Evolutionary conservation across 2,797 vertebrate genomes (phyloP).

Genomic region (Hippocampus kuda): DNA sequence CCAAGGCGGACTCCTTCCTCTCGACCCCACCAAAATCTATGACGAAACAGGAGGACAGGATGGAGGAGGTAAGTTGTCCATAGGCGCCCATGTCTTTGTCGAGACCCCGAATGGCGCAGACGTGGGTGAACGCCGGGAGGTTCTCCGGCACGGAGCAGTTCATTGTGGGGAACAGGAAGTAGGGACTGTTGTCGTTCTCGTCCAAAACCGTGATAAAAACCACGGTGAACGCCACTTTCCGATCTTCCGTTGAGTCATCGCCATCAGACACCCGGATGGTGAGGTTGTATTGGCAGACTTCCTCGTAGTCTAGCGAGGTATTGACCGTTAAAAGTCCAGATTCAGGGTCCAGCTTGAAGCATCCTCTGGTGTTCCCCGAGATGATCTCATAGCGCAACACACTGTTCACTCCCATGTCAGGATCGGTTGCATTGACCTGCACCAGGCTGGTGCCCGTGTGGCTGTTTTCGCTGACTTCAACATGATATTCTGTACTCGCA

Average conservation of each 20-base stretch:
- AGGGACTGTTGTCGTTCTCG: slow-evolving; percentile 85
- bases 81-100: slow-evolving; percentile 81
- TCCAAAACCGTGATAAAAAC: slow-evolving; percentile 74
- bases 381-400: slow-evolving; percentile 72
- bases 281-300: slow-evolving; percentile 69
- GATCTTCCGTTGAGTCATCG: slow-evolving; percentile 41
- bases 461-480: slow-evolving; percentile 73
- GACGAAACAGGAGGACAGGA: slow-evolving; percentile 74
- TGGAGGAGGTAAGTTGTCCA: slow-evolving; percentile 79
- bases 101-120: slow-evolving; percentile 74
- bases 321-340: slow-evolving; percentile 72
- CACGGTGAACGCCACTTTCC: slow-evolving; percentile 70
- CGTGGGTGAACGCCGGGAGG: slow-evolving; percentile 69
- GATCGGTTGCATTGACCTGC: slow-evolving; percentile 72
- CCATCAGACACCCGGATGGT: slow-evolving; percentile 76
- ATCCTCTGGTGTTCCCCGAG: slow-evolving; percentile 75
- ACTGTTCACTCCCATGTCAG: slow-evolving; percentile 69
- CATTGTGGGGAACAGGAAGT: slow-evolving; percentile 74
- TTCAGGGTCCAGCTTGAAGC: slow-evolving; percentile 69
- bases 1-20: slow-evolving; percentile 70
- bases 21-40: slow-evolving; percentile 58
- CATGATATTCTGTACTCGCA: slow-evolving; percentile 63
- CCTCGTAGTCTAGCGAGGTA: slow-evolving; percentile 78
- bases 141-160: slow-evolving; percentile 79
- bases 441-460: slow-evolving; percentile 64